Percentiles rank a stretch among this genome's conserved stretches.
Conservation (phyloP, 2,888 invertebrate species). For the Choreutis nemorana region DNA sequence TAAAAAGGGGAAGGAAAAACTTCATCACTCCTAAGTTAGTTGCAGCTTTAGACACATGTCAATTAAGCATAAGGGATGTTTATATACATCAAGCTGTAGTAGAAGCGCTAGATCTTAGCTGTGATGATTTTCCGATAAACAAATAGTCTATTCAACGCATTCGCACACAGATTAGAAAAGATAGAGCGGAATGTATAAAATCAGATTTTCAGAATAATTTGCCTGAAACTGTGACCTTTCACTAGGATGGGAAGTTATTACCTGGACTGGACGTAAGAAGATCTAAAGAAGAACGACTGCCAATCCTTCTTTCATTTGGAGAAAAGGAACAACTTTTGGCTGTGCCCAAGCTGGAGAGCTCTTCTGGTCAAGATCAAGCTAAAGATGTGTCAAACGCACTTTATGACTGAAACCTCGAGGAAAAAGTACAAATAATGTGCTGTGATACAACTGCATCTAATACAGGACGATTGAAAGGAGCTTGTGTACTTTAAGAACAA, state of each 20-base stretch:
- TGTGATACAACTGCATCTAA: conserved; percentile 11
- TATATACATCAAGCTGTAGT: conserved; percentile 8
- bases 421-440: conserved; percentile 10
- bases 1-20: conserved; percentile 5
- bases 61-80: conserved; percentile 11
- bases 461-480: conserved; percentile 10
- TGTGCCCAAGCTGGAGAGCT: conserved; percentile 11
- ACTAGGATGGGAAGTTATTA: conserved; percentile 25
- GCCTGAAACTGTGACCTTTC: conserved; percentile 19
- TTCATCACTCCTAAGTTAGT: conserved; percentile 9
- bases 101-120: conserved; percentile 6
- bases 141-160: conserved; percentile 17
- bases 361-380: conserved; percentile 9
- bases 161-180: conserved; percentile 12
- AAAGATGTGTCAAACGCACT: conserved; percentile 9
- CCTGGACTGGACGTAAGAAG: conserved; percentile 15
- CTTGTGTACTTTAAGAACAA: conserved; percentile 8
- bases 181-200: conserved; percentile 20
- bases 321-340: conserved; percentile 12
- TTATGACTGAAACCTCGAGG: conserved; percentile 11
- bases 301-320: conserved; percentile 24
- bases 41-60: conserved; percentile 10
- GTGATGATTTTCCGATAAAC: conserved; percentile 18
- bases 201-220: conserved; percentile 21
- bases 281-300: conserved; percentile 18